Base-by-base conservation (phyloP, 2,113 vertebrate species). In the Phyllostomus hastatus region DNA sequence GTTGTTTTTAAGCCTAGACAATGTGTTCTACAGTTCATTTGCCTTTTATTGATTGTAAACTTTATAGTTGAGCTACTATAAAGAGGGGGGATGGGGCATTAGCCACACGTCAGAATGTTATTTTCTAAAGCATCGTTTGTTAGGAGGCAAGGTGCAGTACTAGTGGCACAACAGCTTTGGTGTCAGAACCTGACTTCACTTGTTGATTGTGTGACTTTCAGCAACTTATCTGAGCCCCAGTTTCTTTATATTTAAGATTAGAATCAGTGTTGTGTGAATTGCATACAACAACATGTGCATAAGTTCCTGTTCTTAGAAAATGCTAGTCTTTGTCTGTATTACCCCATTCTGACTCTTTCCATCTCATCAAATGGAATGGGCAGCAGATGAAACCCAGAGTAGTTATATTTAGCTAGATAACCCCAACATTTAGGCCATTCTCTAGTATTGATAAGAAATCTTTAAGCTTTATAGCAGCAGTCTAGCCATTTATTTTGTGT, bases 231-330 rank as follows among this genome's bases (percentile, higher is more conserved):
- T 91, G 31, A 48, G n/a, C 46, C 41, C 52, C 48, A 20, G 4
- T 93, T 88, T 96, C 26, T 83, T 61, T 83, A 11, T 85, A 26
- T 87, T 59, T 81, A 90, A 75, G 79, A 78, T 59, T 41, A 54
- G 33, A 78, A 10, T 85, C 17, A 83, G 14, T 10, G 4, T 80
- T 81, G 12, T 73, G 10, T 83, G n/a, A 57, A 54, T 83, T 81
- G 26, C 41, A 83, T 8, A 33, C 31, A 89, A 52, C 22, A 88
- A 3, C n/a, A 12, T 48, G 14, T 20, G 14, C n/a, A 16, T 54
- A 17, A 35, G 19, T 79, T 92, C 16, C 48, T 79, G 7, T 79
- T 38, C 61, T 83, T 73, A 57, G 82, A 70, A 88, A 95, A 88
- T 91, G 16, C 22, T 76, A 14, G 19, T 85, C 8, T 22, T 88